A percentile compares a stretch with the other conserved stretches of the same genome.
Conservation (phyloP, 2,797 vertebrate species). For the Cynodonichthys magdalenae region DNA sequence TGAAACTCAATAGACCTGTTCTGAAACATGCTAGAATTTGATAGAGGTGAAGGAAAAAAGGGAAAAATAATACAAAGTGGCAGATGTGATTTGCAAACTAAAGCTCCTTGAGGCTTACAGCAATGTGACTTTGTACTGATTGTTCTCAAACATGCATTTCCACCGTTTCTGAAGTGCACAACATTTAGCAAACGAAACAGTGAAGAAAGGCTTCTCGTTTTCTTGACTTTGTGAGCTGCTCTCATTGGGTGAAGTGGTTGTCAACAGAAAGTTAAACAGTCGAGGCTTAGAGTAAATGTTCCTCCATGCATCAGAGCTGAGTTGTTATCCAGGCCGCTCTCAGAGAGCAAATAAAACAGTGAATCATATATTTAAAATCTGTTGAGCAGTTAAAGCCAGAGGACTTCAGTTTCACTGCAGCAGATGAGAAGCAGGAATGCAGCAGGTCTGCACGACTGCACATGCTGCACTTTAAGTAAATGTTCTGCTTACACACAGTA, state of each 20-base stretch:
- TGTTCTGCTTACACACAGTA: slow-evolving; percentile 14
- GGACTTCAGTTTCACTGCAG: slow-evolving; percentile 6
- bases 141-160: slow-evolving; percentile 7
- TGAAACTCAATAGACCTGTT: slow-evolving; percentile 2
- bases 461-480: neutral
- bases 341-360: slow-evolving; percentile 16
- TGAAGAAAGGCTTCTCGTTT: slow-evolving; percentile 19
- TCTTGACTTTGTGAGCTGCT: slow-evolving; percentile 24
- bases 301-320: neutral
- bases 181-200: slow-evolving; percentile 19
- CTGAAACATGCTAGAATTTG: slow-evolving; percentile 17
- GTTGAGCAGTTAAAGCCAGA: slow-evolving; percentile 3
- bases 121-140: slow-evolving; percentile 23
- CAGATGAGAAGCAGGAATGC: slow-evolving; percentile 23
- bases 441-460: slow-evolving; percentile 15
- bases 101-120: slow-evolving; percentile 11
- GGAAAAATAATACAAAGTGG: neutral
- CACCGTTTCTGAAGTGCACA: neutral
- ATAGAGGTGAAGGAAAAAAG: slow-evolving; percentile 7
- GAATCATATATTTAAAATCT: slow-evolving; percentile 19
- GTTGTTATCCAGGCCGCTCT: neutral
- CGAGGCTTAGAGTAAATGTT: slow-evolving; percentile 2
- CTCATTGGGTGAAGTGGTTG: slow-evolving; percentile 19
- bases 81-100: slow-evolving; percentile 3
- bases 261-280: slow-evolving; percentile 21